Evolutionary conservation across 2,888 invertebrate species (phyloP).

Genomic region (Lasioglossum zephyrum): DNA sequence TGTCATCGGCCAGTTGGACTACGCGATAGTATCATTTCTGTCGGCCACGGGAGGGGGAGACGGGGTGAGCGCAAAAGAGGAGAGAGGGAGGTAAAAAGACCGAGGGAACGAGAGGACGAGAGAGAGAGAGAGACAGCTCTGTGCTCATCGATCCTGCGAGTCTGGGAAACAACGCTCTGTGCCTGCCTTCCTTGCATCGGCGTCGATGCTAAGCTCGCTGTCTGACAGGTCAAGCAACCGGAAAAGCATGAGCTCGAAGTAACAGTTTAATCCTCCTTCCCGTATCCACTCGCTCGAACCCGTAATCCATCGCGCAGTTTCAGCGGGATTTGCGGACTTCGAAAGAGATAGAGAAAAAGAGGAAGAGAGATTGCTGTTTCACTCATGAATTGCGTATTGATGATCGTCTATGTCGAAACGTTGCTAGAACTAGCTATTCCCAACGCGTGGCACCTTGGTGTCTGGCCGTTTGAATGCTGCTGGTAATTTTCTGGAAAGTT

Average conservation of each 20-base stretch:
- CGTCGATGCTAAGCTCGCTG: conserved; percentile 57
- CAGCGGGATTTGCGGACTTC: conserved; percentile 29
- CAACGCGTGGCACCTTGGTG: neutral
- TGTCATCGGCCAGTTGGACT: conserved; percentile 81
- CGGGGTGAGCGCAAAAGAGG: conserved; percentile 1
- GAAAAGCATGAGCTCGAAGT: conserved; percentile 65
- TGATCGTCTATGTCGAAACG: neutral
- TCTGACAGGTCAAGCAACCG: conserved; percentile 68
- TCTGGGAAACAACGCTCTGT: conserved; percentile 65
- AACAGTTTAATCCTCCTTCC: conserved; percentile 67
- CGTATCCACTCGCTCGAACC: conserved; percentile 52
- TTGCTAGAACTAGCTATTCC: neutral
- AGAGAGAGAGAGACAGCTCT: neutral
- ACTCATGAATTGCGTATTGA: conserved; percentile 14
- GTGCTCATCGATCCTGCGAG: conserved; percentile 76
- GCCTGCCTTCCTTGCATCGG: conserved; percentile 56
- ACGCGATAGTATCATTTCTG: conserved; percentile 78
- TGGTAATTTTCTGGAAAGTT: neutral
- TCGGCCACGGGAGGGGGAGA: conserved; percentile 9
- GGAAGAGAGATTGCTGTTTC: conserved; percentile 1
- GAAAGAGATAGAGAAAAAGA: neutral
- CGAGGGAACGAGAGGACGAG: neutral
- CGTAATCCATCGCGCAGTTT: conserved; percentile 47
- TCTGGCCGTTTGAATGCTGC: neutral
- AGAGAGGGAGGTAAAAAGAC: neutral